Evolutionary conservation across 2,797 vertebrate genomes (phyloP), one percentile per base, ranked within the genome.

Genomic region (Tokudaia tokunoshimensis): DNA sequence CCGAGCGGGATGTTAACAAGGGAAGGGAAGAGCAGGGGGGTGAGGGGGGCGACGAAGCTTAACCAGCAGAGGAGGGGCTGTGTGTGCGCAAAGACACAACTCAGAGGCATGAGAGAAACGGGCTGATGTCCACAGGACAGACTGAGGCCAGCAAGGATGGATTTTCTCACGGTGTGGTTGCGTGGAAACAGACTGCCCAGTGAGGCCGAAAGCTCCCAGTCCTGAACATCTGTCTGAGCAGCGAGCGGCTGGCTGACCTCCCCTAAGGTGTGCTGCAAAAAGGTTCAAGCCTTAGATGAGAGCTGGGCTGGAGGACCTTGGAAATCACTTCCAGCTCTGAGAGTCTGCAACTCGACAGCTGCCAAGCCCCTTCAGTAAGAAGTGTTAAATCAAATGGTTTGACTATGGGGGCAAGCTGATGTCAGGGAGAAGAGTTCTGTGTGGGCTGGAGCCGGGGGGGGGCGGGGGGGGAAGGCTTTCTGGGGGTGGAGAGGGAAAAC

Each of bases 371-470:
- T 97, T 95, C 91, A 84, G 75, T 4, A n/a, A 92, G 88, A 96
- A 96, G 86, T 84, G 59, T 96, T 96, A 96, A 96, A 94, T 92
- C 85, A 91, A 94, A 87, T 91, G 91, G 92, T 50, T 94, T 95
- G 95, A 94, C 79, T 91, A 95, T 89, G 95, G 86, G 95, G 89
- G 95, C 95, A 97, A 96, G 96, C 91, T 76, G 96, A 97, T 96
- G 96, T 94, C 94, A 92, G 89, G 59, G 72, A 97, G 92, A 92
- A 94, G 95, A 96, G 92, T n/a, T 94, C 88, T 92, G 96, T 79
- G 97, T 98, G 96, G 97, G 97, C 88, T 95, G 96, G 50, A 97
- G 67, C 14, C 65, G 96, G 92, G 92, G 95, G 94, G 2, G 41
- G 41, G 41, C 2, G 41, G 41, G 41, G 41, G n/a, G n/a, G n/a